These are phyloP conservation scores for Drosophila sulfurigaster DNA, from an alignment of 1,140 invertebrate species.

Conservation along the genomic window DNA sequence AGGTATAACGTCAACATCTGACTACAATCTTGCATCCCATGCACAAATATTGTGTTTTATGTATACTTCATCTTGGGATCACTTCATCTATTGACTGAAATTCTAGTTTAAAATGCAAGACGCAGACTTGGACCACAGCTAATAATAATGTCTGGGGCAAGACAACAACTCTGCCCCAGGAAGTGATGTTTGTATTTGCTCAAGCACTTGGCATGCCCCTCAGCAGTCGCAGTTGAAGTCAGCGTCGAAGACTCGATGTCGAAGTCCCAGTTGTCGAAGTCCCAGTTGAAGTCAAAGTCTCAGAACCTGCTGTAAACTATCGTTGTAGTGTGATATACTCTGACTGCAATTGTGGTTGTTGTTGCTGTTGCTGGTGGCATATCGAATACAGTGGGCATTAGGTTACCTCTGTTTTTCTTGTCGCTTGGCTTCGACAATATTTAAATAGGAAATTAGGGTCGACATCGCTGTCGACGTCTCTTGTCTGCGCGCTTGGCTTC, in stretches of 20 bases:
- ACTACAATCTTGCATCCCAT: not conserved
- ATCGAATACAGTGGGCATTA: constrained; percentile 45
- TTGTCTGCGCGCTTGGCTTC: constrained; percentile 48
- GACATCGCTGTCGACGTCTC: constrained; percentile 21
- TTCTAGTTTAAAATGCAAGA: constrained; percentile 42
- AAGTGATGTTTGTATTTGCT: constrained; percentile 56
- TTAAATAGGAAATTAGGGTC: constrained; percentile 71
- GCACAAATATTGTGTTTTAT: not conserved
- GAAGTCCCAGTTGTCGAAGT: not conserved
- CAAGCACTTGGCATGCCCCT: constrained; percentile 50
- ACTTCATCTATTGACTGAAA: constrained; percentile 21
- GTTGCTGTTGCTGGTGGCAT: constrained; percentile 25
- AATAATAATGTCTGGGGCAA: constrained; percentile 25
- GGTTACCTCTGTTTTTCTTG: constrained; percentile 52
- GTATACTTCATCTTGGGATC: not conserved
- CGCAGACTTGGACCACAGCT: constrained; percentile 12
- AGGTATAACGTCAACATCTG: not conserved
- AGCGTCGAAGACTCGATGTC: not conserved
- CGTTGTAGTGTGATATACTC: not conserved
- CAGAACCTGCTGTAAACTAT: constrained; percentile 21
- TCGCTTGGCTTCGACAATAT: constrained; percentile 52
- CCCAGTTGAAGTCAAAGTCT: constrained; percentile 1
- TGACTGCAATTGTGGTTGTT: not conserved
- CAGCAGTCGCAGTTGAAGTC: constrained; percentile 1
- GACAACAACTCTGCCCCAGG: constrained; percentile 26